phyloP scores from a whole-genome alignment of 2,113 vertebrate species.

The Callorhinus ursinus region DNA sequence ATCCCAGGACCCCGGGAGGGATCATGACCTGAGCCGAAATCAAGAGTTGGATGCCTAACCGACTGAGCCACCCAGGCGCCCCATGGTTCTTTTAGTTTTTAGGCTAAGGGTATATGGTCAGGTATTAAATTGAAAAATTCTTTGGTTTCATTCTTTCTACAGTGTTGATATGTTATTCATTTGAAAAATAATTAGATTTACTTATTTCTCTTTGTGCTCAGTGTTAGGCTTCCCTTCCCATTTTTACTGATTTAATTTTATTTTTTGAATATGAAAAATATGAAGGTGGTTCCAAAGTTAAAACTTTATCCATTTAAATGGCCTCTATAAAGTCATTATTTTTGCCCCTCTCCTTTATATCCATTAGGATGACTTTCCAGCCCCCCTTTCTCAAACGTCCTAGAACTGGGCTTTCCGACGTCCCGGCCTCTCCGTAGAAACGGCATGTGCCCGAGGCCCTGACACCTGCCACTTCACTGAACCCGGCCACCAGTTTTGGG shows the following conservation, averaged over 20 bases:
- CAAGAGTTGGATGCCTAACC: too few relatives aligned
- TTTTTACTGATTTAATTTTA: slow-evolving; percentile 24
- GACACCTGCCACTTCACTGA: background rate
- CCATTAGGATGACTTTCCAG: background rate
- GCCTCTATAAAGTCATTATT: background rate
- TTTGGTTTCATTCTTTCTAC: background rate
- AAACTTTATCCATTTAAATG: background rate
- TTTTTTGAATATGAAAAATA: background rate
- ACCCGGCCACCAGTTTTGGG: background rate
- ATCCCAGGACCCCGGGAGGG: too few relatives aligned
- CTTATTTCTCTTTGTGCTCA: background rate
- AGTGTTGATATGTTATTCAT: background rate
- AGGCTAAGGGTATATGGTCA: background rate
- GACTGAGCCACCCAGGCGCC: too few relatives aligned
- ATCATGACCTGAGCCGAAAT: too few relatives aligned
- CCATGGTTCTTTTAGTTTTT: background rate
- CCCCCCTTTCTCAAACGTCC: background rate
- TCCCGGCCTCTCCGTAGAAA: background rate
- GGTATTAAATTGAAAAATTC: background rate
- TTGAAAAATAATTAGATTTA: background rate
- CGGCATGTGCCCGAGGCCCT: background rate
- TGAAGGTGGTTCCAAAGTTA: background rate
- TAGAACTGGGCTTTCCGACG: background rate
- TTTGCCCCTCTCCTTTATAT: background rate
- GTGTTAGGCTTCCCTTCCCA: background rate